phyloP scores from a whole-genome alignment of 2,888 invertebrate species.

The Drosophila nr. medialis region DNA sequence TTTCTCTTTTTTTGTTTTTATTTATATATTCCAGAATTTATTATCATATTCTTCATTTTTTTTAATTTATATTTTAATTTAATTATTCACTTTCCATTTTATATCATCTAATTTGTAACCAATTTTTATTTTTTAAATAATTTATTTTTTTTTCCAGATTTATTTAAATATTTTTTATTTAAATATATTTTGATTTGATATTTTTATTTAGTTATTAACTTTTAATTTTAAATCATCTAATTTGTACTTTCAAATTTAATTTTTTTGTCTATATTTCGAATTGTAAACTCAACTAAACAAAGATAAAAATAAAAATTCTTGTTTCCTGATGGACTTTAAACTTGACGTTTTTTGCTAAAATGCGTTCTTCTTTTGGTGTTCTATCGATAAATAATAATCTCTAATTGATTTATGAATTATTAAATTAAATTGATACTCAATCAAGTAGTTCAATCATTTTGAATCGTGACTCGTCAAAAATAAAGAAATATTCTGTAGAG shows the following conservation, averaged over 20 bases:
- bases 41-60: neutral
- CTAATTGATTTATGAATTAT: neutral
- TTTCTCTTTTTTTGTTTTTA: no score
- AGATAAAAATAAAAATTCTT: neutral
- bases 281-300: neutral
- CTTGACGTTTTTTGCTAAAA: rapidly evolving
- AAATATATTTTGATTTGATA: neutral
- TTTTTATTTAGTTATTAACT: neutral
- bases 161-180: neutral
- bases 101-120: neutral
- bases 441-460: neutral
- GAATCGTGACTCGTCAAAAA: neutral
- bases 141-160: neutral
- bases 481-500: neutral
- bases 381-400: neutral
- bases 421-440: neutral
- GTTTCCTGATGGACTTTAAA: neutral
- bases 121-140: neutral
- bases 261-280: no score
- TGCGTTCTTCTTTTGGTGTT: neutral
- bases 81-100: neutral
- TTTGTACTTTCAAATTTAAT: neutral
- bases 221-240: neutral
- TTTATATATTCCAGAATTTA: no score
- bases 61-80: neutral